phyloP scores from a whole-genome alignment of 2,797 vertebrate genomes.

The Lates japonicus region DNA sequence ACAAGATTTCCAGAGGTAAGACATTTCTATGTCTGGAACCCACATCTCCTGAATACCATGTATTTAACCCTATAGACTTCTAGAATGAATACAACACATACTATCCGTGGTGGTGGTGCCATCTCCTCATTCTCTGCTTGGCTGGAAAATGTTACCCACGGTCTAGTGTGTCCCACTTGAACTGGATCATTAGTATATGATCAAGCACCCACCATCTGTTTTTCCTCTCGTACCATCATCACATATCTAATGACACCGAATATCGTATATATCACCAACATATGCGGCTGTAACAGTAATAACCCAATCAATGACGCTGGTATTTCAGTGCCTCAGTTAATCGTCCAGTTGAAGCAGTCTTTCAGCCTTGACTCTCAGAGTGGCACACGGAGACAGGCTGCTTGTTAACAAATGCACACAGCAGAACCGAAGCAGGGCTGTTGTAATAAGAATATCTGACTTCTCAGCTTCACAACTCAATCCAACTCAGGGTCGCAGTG shows the following conservation, averaged over 20 bases:
- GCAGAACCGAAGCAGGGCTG: constrained; percentile 67
- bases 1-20: constrained; percentile 11
- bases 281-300: constrained; percentile 70
- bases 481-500: constrained; percentile 87
- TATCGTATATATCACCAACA: constrained; percentile 53
- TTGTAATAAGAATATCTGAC: constrained; percentile 86
- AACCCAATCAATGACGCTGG: constrained; percentile 79
- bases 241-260: constrained; percentile 19
- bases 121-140: constrained; percentile 76
- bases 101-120: constrained; percentile 80
- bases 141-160: constrained; percentile 79
- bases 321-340: constrained; percentile 74
- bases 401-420: constrained; percentile 79
- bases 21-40: constrained; percentile 1
- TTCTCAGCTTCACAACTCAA: constrained; percentile 88
- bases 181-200: constrained; percentile 81
- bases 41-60: constrained; percentile 5
- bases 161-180: constrained; percentile 76
- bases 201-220: constrained; percentile 64
- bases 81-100: constrained; percentile 54
- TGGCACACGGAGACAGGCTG: constrained; percentile 59
- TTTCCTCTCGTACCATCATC: constrained; percentile 73
- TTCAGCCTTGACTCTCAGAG: constrained; percentile 69
- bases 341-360: constrained; percentile 69
- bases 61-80: constrained; percentile 8